A percentile compares a stretch with the other conserved stretches of the same genome.
These are phyloP conservation scores for Megastigmus dorsalis DNA, from an alignment of 2,888 invertebrate species.

Conservation along the genomic window DNA sequence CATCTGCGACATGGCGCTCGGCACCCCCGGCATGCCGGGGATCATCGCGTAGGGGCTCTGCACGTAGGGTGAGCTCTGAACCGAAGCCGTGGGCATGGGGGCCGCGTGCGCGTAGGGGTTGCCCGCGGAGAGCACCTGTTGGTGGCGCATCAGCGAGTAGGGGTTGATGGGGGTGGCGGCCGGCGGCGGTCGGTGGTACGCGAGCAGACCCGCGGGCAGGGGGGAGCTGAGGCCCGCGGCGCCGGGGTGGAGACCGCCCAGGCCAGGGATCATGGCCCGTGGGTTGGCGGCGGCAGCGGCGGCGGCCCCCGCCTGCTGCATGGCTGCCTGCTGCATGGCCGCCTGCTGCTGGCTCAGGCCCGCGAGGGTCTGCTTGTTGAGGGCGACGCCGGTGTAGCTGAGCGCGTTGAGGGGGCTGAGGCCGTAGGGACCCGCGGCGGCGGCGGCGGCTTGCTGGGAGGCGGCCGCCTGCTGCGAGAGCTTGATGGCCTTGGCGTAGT, in stretches of 20 bases:
- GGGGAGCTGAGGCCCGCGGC: constrained; percentile 63
- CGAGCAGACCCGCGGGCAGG: constrained; percentile 70
- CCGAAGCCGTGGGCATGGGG: constrained; percentile 64
- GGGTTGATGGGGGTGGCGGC: constrained; percentile 73
- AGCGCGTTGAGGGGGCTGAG: constrained; percentile 78
- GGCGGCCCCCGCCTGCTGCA: too few species aligned
- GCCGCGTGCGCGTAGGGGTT: constrained; percentile 65
- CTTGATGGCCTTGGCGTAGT: constrained; percentile 85
- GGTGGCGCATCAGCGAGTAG: constrained; percentile 75
- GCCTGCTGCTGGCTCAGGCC: constrained; percentile 55
- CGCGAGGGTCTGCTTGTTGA: constrained; percentile 79
- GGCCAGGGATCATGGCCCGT: constrained; percentile 61
- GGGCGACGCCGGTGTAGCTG: constrained; percentile 82
- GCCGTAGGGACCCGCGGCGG: constrained; percentile 61
- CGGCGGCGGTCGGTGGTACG: constrained; percentile 69
- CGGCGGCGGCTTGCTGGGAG: constrained; percentile 57
- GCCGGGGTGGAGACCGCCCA: constrained; percentile 65
- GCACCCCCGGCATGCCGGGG: constrained; percentile 72
- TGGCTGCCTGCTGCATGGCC: constrained; percentile 66
- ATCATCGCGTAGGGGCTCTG: constrained; percentile 71
- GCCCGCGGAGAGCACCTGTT: constrained; percentile 68
- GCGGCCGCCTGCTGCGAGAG: constrained; percentile 75
- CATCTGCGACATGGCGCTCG: constrained; percentile 73
- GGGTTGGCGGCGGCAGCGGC: too few species aligned
- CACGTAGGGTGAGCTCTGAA: constrained; percentile 66